Evolutionary conservation across 2,888 invertebrate species (phyloP).

Genomic region (Crocallis elinguaria): DNA sequence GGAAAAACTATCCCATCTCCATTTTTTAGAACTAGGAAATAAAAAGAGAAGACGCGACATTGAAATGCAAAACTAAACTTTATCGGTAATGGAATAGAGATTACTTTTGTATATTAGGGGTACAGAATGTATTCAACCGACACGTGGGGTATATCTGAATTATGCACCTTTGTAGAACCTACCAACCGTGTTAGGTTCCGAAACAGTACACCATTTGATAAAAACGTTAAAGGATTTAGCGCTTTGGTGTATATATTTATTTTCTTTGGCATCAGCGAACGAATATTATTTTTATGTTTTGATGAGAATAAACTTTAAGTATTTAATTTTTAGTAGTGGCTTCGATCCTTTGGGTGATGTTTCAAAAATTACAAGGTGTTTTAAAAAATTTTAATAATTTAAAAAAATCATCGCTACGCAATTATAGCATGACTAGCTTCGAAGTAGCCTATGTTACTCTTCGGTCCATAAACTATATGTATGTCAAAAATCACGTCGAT

Average conservation of each 20-base stretch:
- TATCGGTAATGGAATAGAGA: conserved; percentile 12
- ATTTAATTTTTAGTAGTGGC: not conserved
- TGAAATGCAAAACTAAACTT: conserved; percentile 13
- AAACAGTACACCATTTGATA: conserved; percentile 36
- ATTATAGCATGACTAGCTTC: no score
- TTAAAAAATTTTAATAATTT: no score
- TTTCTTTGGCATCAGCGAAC: no score
- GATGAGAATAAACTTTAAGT: no score
- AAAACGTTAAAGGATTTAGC: conserved; percentile 29
- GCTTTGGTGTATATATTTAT: conserved; percentile 1
- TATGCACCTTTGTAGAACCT: conserved; percentile 43
- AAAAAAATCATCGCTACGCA: no score
- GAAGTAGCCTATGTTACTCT: no score
- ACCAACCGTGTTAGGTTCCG: conserved; percentile 26
- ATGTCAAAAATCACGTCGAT: no score
- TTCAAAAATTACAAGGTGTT: no score
- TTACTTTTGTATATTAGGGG: conserved; percentile 13
- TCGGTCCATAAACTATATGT: no score
- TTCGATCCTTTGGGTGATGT: no score
- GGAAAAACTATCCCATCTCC: conserved; percentile 26
- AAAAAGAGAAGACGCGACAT: conserved; percentile 14
- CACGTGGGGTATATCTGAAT: conserved; percentile 39
- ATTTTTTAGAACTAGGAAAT: conserved; percentile 28
- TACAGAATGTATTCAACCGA: conserved; percentile 25
- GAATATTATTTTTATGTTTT: no score